These are phyloP conservation scores for Eristalis tenax DNA, from an alignment of 2,888 invertebrate species.

Conservation along the genomic window DNA sequence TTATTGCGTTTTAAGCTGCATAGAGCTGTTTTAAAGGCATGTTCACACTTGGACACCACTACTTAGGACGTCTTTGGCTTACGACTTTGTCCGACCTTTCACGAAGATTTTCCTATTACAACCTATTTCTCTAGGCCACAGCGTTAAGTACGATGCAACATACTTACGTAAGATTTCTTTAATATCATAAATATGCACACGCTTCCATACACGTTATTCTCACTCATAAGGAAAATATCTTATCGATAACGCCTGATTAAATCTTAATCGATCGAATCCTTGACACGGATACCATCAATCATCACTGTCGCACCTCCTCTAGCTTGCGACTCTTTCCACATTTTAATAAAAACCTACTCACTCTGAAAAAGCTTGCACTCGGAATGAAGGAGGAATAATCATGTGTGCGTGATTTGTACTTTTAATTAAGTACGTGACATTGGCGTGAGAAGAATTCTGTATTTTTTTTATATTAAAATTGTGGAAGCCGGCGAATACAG, in stretches of 20 bases:
- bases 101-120: too few relatives aligned
- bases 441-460: not conserved
- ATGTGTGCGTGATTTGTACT: conserved; percentile 1
- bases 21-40: too few relatives aligned
- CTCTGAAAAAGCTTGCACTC: not conserved
- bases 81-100: too few relatives aligned
- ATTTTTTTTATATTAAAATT: not conserved
- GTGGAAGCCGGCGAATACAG: not conserved
- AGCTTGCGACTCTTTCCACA: not conserved
- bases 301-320: not conserved
- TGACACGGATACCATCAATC: not conserved
- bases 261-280: not conserved
- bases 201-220: not conserved
- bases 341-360: not conserved
- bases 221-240: not conserved
- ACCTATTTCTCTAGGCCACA: too few relatives aligned
- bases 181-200: not conserved
- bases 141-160: too few relatives aligned
- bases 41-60: too few relatives aligned
- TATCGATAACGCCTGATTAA: not conserved
- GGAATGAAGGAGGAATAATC: not conserved
- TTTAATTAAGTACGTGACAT: not conserved
- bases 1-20: too few relatives aligned
- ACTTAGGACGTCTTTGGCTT: too few relatives aligned
- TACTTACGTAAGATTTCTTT: too few relatives aligned